Evolutionary conservation across 2,888 invertebrate genomes (phyloP).

Genomic region (Metellina segmentata): DNA sequence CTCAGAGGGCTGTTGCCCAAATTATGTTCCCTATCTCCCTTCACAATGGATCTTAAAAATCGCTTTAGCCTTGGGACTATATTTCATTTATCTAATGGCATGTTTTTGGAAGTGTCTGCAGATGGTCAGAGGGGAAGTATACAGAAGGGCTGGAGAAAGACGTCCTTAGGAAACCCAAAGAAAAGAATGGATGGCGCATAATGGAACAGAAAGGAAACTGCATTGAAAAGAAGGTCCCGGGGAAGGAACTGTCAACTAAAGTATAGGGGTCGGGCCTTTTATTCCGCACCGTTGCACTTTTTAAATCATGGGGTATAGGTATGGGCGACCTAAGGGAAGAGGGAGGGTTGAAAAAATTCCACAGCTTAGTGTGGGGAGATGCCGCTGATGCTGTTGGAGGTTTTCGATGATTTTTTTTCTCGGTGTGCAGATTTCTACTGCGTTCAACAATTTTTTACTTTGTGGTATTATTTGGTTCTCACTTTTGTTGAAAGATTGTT

Average conservation of each 20-base stretch:
- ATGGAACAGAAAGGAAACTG: conserved; percentile 37
- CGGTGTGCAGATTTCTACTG: too few relatives aligned
- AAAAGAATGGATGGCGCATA: conserved; percentile 26
- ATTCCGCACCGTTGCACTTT: conserved; percentile 65
- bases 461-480: too few relatives aligned
- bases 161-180: neutral
- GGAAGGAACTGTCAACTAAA: conserved; percentile 61
- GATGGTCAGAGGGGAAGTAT: conserved; percentile 25
- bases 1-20: conserved; percentile 9
- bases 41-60: conserved; percentile 38
- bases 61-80: conserved; percentile 21
- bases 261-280: conserved; percentile 58
- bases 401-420: too few relatives aligned
- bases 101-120: conserved; percentile 63
- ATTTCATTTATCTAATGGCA: conserved; percentile 73
- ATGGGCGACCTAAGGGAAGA: neutral
- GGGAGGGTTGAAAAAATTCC: neutral
- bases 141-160: neutral
- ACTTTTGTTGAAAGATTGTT: too few relatives aligned
- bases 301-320: conserved; percentile 37
- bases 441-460: too few relatives aligned
- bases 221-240: conserved; percentile 27
- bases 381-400: neutral
- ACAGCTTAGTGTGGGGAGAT: neutral
- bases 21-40: conserved; percentile 32